These are phyloP conservation scores for Astyanax mexicanus DNA, from an alignment of 2,797 vertebrate species.

Conservation along the genomic window DNA sequence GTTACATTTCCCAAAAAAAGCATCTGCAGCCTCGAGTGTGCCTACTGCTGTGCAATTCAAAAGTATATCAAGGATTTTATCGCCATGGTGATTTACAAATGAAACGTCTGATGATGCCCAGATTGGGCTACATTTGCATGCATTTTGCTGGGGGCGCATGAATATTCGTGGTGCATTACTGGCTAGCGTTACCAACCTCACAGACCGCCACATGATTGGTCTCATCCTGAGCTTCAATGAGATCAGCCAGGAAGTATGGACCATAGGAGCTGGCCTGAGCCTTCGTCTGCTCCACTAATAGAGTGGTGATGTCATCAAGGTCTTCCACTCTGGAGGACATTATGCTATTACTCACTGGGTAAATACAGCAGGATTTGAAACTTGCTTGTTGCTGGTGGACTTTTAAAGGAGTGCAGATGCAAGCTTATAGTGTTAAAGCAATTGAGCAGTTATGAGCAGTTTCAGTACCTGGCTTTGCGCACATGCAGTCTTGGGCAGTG, in stretches of 20 bases:
- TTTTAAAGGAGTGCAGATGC: background rate
- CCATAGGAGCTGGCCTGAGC: slow-evolving; percentile 65
- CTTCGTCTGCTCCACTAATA: slow-evolving; percentile 76
- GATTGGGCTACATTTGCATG: background rate
- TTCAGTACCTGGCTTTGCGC: slow-evolving; percentile 84
- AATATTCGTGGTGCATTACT: background rate
- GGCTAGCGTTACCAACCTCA: slow-evolving; percentile 79
- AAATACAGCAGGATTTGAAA: background rate
- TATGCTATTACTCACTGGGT: slow-evolving; percentile 1
- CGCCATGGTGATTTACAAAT: slow-evolving; percentile 5
- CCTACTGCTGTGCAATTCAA: slow-evolving; percentile 16
- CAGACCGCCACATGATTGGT: slow-evolving; percentile 80
- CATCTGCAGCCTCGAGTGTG: slow-evolving; percentile 37
- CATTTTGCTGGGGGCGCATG: background rate
- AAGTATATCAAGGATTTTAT: slow-evolving; percentile 1
- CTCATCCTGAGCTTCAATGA: slow-evolving; percentile 81
- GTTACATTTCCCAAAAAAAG: slow-evolving; percentile 43
- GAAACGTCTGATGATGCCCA: background rate
- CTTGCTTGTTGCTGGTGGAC: background rate
- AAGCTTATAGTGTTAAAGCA: background rate
- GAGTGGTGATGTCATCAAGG: slow-evolving; percentile 81
- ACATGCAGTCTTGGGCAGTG: slow-evolving; percentile 78
- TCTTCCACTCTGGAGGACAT: slow-evolving; percentile 84
- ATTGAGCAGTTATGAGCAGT: too few species aligned
- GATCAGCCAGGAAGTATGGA: slow-evolving; percentile 80